phyloP scores from a whole-genome alignment of 2,888 invertebrate genomes.

The Oscheius myriophilus region DNA sequence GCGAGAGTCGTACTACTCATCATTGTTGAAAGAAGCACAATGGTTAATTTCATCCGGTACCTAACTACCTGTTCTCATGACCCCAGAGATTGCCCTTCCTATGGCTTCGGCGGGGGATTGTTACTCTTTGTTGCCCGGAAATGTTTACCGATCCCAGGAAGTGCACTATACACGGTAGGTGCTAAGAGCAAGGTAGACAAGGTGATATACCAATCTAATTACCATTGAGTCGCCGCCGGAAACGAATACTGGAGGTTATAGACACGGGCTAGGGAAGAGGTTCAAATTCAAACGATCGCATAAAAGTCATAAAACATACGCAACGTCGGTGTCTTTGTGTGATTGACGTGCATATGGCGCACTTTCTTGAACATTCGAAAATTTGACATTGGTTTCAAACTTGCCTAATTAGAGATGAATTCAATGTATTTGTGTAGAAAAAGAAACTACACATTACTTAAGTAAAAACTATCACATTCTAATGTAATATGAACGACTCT shows the following conservation, averaged over 20 bases:
- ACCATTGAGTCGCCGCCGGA: conserved; percentile 12
- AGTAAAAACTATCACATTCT: too few species aligned
- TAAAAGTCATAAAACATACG: conserved; percentile 20
- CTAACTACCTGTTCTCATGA: too few species aligned
- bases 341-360: conserved; percentile 10
- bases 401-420: too few species aligned
- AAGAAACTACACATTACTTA: too few species aligned
- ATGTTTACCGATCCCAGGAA: conserved; percentile 23
- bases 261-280: neutral
- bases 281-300: conserved; percentile 12
- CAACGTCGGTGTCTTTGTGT: conserved; percentile 21
- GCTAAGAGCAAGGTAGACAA: conserved; percentile 20
- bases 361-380: neutral
- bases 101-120: conserved; percentile 4
- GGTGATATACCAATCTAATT: conserved; percentile 22
- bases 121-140: conserved; percentile 17
- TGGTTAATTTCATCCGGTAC: too few species aligned
- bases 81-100: neutral
- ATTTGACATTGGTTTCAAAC: too few species aligned
- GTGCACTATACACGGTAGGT: neutral
- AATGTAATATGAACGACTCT: too few species aligned
- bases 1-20: too few species aligned
- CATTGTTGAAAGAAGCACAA: too few species aligned
- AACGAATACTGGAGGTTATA: neutral
- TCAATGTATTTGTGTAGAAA: too few species aligned